Evolutionary conservation across 2,113 vertebrate species (phyloP), one percentile per base, ranked within the genome.

Genomic region (Prionailurus bengalensis): DNA sequence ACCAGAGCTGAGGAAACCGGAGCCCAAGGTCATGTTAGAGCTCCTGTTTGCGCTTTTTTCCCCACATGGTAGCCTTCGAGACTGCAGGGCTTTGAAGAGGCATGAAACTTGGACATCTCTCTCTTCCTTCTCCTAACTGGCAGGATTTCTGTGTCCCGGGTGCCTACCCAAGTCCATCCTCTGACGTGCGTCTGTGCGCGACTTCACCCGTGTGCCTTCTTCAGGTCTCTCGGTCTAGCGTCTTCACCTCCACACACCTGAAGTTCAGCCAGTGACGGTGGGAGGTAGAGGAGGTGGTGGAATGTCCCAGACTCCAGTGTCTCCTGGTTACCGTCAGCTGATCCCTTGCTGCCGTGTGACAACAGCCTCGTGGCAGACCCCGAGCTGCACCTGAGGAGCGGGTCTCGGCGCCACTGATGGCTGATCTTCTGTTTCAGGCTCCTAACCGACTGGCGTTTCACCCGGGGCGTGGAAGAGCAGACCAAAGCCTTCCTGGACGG

Each of bases 391-490:
- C 65, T 42, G 33, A 31, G 31, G 36, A 13, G 17, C 9, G 78
- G 5, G 23, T 65, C 45, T 63, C 1, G 14, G 15, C 45, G 16
- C 33, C 15, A 1, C n/a, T 1, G 9, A 81, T 0, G 0, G 21
- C 17, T 0, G 0, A 0, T 29, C 29, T 89, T 93, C 92, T 95
- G 61, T 89, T 82, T n/a, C 98, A 99, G 99, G 98, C 98, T 99
- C 98, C 99, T 99, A 97, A 99, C 99, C 0, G 99, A 99, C 98
- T 99, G 99, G 99, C 99, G 99, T 79, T 99, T 99, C 98, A 99
- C 99, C 0, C 99, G 99, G 0, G 99, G 99, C 0, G 99, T 99
- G 95, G 99, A 99, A 98, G 99, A 99, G 73, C 99, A 99, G 99
- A 99, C 99, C 97, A 99, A 99, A 98, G 99, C 99, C 4, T 99